A percentile compares a stretch with the other conserved stretches of the same genome.
phyloP scores from a whole-genome alignment of 2,797 vertebrate genomes.

The Labroides dimidiatus region DNA sequence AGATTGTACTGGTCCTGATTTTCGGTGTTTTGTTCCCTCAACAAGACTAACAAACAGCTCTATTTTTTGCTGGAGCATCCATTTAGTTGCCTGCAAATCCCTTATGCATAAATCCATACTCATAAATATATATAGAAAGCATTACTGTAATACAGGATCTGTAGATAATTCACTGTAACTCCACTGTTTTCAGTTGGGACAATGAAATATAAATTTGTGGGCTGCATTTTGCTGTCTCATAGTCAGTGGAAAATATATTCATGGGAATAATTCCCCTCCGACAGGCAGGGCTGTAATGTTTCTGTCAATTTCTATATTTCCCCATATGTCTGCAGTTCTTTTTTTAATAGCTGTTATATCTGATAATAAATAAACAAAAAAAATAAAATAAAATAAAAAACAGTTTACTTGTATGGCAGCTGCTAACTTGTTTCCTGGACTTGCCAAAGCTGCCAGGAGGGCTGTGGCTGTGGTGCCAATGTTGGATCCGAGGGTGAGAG shows the following conservation, averaged over 20 bases:
- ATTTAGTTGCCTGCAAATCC: not conserved
- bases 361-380: no score
- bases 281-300: not conserved
- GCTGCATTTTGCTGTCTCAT: constrained; percentile 6
- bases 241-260: constrained; percentile 32
- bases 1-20: not conserved
- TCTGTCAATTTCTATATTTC: not conserved
- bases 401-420: constrained; percentile 81
- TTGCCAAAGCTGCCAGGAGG: constrained; percentile 83
- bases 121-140: constrained; percentile 5
- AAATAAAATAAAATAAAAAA: not conserved
- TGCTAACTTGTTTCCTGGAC: constrained; percentile 81
- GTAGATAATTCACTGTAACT: not conserved
- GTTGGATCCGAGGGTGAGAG: constrained; percentile 85
- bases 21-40: not conserved
- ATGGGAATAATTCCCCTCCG: not conserved
- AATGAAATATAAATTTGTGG: not conserved
- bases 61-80: not conserved
- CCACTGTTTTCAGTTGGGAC: not conserved
- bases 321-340: not conserved
- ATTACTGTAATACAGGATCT: constrained; percentile 4
- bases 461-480: constrained; percentile 87
- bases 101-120: constrained; percentile 13
- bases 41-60: not conserved
- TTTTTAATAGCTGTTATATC: constrained; percentile 10